A percentile compares a stretch with the other conserved stretches of the same genome.
Evolutionary conservation across 2,113 vertebrate species (phyloP).

Genomic region (Tautogolabrus adspersus): DNA sequence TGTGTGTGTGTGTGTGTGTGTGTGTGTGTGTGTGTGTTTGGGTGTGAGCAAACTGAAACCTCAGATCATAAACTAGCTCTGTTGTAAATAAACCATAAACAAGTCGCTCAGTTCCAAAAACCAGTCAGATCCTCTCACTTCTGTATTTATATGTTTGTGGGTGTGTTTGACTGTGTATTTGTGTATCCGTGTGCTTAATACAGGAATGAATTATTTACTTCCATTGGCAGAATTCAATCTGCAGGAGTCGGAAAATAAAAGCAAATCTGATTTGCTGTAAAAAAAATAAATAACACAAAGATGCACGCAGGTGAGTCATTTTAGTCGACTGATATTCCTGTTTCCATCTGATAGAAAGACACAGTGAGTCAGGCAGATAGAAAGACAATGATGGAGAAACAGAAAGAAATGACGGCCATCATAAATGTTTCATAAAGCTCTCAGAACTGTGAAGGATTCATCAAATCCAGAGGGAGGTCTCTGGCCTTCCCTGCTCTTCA

Average conservation of each 20-base stretch:
- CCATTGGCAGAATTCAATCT: conserved; percentile 50
- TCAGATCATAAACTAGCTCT: conserved; percentile 79
- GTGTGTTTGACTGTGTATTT: conserved; percentile 1
- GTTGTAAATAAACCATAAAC: conserved; percentile 89
- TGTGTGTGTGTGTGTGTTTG: conserved; percentile 3
- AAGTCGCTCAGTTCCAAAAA: conserved; percentile 65
- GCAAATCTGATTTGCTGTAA: conserved; percentile 26
- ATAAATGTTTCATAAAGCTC: conserved; percentile 79
- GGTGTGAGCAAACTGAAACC: conserved; percentile 17
- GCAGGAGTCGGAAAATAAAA: conserved; percentile 12
- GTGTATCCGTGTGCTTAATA: conserved; percentile 75
- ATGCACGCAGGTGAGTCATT: conserved; percentile 53
- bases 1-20: conserved; percentile 6
- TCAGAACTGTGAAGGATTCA: conserved; percentile 71
- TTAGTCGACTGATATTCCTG: conserved; percentile 28
- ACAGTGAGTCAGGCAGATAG: conserved; percentile 20
- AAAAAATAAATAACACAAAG: conserved; percentile 9
- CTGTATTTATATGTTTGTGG: conserved; percentile 14
- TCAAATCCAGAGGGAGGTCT: conserved; percentile 65
- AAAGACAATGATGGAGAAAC: conserved; percentile 42
- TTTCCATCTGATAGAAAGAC: conserved; percentile 21
- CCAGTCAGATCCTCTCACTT: conserved; percentile 36
- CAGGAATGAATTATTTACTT: conserved; percentile 81
- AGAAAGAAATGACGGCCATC: conserved; percentile 60
- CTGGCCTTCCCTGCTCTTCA: conserved; percentile 50